Percentiles rank a stretch among this genome's conserved stretches.
These are phyloP conservation scores for Lytechinus variegatus DNA, from an alignment of 35 echinoderm and acorn worm species.

Conservation along the genomic window DNA sequence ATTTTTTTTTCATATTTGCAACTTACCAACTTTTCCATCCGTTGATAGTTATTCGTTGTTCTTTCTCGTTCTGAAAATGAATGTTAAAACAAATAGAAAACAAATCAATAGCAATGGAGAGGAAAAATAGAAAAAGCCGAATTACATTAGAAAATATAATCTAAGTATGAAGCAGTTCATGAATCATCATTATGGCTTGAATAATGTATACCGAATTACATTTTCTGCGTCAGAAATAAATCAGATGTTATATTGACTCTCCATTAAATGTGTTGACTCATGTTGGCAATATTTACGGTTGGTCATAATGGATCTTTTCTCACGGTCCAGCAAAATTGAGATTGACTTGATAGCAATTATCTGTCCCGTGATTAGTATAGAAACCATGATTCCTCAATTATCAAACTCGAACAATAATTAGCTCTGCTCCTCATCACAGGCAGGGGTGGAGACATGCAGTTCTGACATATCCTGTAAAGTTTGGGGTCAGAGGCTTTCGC, in stretches of 20 bases:
- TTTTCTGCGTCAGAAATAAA: neutral
- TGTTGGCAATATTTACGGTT: neutral
- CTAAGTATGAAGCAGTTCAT: too few relatives aligned
- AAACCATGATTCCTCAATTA: neutral
- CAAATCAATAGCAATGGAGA: too few relatives aligned
- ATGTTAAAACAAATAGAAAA: too few relatives aligned
- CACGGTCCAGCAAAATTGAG: too few relatives aligned
- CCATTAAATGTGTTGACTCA: neutral
- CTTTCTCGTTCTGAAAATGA: constrained; percentile 23
- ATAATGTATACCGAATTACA: neutral
- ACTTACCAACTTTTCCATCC: constrained; percentile 44
- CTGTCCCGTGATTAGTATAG: neutral
- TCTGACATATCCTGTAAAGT: too few relatives aligned
- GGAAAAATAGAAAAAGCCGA: neutral
- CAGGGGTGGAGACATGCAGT: neutral
- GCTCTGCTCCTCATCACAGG: neutral
- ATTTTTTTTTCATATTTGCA: neutral
- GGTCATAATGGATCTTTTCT: too few relatives aligned
- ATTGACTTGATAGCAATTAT: constrained; percentile 13
- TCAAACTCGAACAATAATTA: neutral
- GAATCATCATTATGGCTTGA: too few relatives aligned
- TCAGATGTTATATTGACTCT: neutral
- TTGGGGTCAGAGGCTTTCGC: too few relatives aligned
- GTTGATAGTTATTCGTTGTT: constrained; percentile 48
- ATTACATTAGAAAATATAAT: too few relatives aligned